Evolutionary conservation across 1,140 invertebrate genomes (phyloP), one percentile per base, ranked within the genome.

Genomic region (Polyergus mexicanus): DNA sequence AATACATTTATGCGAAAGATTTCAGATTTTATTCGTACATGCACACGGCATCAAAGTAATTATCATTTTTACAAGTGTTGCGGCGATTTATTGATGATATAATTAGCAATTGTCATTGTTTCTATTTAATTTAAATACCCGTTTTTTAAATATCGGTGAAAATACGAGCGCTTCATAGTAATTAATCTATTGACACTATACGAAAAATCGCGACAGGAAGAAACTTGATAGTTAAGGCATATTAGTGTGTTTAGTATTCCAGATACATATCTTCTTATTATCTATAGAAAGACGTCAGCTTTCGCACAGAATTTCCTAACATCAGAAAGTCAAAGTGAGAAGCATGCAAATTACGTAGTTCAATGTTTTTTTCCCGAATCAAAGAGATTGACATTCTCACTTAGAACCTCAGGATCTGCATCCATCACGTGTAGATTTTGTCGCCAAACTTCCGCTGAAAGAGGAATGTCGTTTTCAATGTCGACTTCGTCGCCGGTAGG

Each of bases 401-500:
- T 47, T 41, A 13, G 10, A 56, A 69, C 2, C 63, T 13, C 22
- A 4, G 11, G 16, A 38, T 4, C 3, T 32, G 5, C n/a, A 80
- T n/a, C 22, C 5, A 65, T 44, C 32, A 11, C 28, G 11, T 10
- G 38, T 35, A 60, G 78, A 47, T 38, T 44, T 22, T 7, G 19
- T 38, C 54, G 77, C 44, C 66, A 38, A 72, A 81, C 51, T 81
- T 81, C 78, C 38, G 66, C 25, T 44, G 35, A 60, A 13, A 38
- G 25, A 60, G 60, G 44, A 47, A 47, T 47, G 44, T 4, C 44
- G 44, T 47, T 68, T 72, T 72, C 32, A 81, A 38, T 72, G 71
- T 66, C 88, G 87, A 89, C 85, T 86, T 89, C 84, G 63, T 77
- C 87, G 72, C 77, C 66, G 87, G 62, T 84, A 89, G 85, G 76